These are phyloP conservation scores for Sinosuthora webbiana DNA, from an alignment of 2,113 vertebrate species.

Conservation along the genomic window DNA sequence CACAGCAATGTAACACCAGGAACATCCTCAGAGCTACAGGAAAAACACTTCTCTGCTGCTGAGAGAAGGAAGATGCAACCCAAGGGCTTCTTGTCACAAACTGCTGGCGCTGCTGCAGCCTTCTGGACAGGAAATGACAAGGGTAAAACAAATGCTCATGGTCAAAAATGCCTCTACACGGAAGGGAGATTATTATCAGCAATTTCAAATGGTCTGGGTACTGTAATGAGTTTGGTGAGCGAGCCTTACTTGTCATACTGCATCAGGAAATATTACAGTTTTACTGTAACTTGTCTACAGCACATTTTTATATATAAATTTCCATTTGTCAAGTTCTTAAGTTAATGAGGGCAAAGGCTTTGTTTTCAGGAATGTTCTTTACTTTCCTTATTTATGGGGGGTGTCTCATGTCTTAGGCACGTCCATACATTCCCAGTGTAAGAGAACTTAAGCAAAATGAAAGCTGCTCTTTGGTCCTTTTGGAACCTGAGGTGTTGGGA, in stretches of 20 bases:
- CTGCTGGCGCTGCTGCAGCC: neutral
- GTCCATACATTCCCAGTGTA: neutral
- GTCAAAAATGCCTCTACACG: neutral
- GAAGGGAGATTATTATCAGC: neutral
- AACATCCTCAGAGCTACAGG: neutral
- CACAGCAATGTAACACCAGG: conserved; percentile 72
- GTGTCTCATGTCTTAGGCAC: neutral
- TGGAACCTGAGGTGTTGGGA: neutral
- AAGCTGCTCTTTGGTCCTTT: neutral
- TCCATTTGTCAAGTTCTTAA: neutral
- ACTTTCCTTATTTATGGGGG: neutral
- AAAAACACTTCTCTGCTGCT: neutral
- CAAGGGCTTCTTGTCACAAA: neutral
- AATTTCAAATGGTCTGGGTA: fast-evolving
- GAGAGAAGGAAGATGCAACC: neutral
- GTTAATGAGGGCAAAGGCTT: neutral
- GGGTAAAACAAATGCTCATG: neutral
- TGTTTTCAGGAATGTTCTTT: neutral
- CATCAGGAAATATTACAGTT: neutral
- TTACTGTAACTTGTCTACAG: neutral
- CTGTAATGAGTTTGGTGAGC: neutral
- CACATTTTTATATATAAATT: neutral
- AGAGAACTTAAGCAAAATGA: neutral
- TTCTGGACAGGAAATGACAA: neutral
- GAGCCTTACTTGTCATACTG: neutral